Percentiles rank a stretch among this genome's conserved stretches.
Conservation (phyloP, 2,797 vertebrate genomes). For the Thamnophis elegans region DNA sequence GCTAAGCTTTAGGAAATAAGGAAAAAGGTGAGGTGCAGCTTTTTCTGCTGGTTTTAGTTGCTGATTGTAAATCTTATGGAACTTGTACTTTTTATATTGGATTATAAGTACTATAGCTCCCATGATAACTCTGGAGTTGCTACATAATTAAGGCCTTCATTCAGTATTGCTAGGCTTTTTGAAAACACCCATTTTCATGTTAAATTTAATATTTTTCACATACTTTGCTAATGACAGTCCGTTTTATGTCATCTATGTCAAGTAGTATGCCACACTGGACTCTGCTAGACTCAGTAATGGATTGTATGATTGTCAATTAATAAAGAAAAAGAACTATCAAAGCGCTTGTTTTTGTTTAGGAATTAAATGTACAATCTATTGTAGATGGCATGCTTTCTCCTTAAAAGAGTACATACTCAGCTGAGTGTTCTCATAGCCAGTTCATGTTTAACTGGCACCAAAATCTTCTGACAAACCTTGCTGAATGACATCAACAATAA, state of each 20-base stretch:
- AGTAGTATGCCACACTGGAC: neutral
- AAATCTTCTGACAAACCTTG: neutral
- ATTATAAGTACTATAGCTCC: neutral
- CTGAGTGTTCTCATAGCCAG: neutral
- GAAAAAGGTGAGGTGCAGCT: neutral
- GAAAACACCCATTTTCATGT: neutral
- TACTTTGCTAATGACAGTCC: too few relatives aligned
- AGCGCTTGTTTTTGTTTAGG: neutral
- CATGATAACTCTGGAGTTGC: neutral
- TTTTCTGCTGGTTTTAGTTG: neutral
- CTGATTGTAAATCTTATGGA: neutral
- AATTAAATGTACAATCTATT: neutral
- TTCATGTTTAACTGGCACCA: neutral
- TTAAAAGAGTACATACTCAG: neutral
- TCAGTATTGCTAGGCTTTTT: neutral
- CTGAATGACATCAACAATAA: neutral
- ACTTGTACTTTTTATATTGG: neutral
- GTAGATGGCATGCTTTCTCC: neutral
- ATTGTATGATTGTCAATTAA: neutral
- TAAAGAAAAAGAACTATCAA: neutral
- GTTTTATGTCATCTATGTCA: neutral
- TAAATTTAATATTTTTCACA: neutral
- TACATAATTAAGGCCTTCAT: neutral
- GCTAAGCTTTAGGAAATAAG: neutral
- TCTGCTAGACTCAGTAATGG: neutral